A percentile compares a stretch with the other conserved stretches of the same genome.
phyloP scores from a whole-genome alignment of 2,113 vertebrate genomes.

The Xyrauchen texanus region DNA sequence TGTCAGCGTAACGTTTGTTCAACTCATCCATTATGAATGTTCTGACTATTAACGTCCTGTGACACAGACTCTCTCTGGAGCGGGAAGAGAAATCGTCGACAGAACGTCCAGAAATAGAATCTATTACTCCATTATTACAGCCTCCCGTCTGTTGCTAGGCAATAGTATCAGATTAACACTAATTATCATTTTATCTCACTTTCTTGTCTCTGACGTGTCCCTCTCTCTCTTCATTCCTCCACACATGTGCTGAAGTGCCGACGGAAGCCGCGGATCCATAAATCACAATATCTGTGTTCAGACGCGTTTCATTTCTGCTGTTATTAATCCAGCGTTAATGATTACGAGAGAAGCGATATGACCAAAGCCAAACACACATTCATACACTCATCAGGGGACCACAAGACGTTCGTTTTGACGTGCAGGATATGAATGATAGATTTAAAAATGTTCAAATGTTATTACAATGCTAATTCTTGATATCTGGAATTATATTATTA shows the following conservation, averaged over 20 bases:
- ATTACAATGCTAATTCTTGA: too few species aligned
- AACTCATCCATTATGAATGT: not conserved
- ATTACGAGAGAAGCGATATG: constrained; percentile 3
- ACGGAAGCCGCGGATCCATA: constrained; percentile 25
- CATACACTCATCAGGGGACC: not conserved
- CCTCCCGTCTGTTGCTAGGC: constrained; percentile 63
- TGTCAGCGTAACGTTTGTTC: not conserved
- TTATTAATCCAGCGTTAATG: constrained; percentile 36
- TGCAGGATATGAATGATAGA: too few species aligned
- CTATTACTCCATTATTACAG: constrained; percentile 65
- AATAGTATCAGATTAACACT: constrained; percentile 66
- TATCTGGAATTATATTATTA: too few species aligned
- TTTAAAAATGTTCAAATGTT: too few species aligned
- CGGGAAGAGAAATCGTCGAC: constrained; percentile 41
- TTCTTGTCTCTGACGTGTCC: constrained; percentile 28
- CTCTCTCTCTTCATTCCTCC: constrained; percentile 27
- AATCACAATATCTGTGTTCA: constrained; percentile 44
- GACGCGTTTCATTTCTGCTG: constrained; percentile 36
- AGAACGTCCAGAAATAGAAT: constrained; percentile 58
- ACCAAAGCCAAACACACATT: not conserved
- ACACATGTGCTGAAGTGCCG: constrained; percentile 19
- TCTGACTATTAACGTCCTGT: constrained; percentile 6
- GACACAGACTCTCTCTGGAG: not conserved
- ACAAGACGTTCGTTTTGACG: too few species aligned
- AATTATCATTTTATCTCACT: constrained; percentile 65